Conservation (phyloP, 2,888 invertebrate species). For the Auanema sp. region DNA sequence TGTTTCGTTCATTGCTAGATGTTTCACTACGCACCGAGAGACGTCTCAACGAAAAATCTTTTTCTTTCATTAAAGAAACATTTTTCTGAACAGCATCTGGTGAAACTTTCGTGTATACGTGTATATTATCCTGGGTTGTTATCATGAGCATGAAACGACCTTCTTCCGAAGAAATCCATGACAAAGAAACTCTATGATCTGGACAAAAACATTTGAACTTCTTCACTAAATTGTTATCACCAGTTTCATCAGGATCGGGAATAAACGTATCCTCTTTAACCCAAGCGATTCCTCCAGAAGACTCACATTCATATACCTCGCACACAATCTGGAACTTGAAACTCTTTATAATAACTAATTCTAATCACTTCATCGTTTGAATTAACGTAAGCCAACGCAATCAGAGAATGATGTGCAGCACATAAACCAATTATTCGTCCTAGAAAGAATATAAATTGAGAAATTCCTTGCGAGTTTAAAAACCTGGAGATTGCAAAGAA, state of each 20-base stretch:
- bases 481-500: too few relatives aligned
- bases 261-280: slow-evolving; percentile 52
- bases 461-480: background rate
- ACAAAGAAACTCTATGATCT: slow-evolving; percentile 7
- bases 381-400: slow-evolving; percentile 94
- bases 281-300: slow-evolving; percentile 75
- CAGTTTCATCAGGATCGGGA: background rate
- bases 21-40: slow-evolving; percentile 27
- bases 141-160: too few relatives aligned
- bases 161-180: too few relatives aligned
- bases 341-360: too few relatives aligned
- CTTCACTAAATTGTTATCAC: background rate
- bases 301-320: slow-evolving; percentile 97
- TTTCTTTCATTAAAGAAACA: slow-evolving; percentile 79
- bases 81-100: slow-evolving; percentile 92
- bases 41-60: slow-evolving; percentile 45
- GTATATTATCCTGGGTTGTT: too few relatives aligned
- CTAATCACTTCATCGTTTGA: slow-evolving; percentile 64
- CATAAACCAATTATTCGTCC: slow-evolving; percentile 71
- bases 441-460: slow-evolving; percentile 8
- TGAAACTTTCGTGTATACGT: slow-evolving; percentile 67
- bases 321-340: slow-evolving; percentile 68
- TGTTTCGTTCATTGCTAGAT: slow-evolving; percentile 2
- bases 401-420: slow-evolving; percentile 93
- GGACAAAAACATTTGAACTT: slow-evolving; percentile 5